Evolutionary conservation across 1,140 invertebrate species (phyloP), one percentile per base, ranked within the genome.

Genomic region (Brachionus manjavacas): DNA sequence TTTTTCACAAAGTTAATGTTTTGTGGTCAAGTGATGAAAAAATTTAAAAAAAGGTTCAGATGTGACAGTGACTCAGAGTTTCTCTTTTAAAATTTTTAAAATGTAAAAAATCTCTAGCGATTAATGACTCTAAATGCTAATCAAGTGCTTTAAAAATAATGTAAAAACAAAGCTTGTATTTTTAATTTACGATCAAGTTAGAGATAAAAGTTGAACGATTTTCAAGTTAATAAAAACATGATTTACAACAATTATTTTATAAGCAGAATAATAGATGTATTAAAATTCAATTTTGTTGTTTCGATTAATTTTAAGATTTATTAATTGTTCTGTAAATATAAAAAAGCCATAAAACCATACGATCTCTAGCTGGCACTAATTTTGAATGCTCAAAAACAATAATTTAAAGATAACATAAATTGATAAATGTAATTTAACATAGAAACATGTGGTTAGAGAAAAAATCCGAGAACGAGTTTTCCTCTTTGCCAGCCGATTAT

Each of bases 361-460:
- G 52, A 60, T 68, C 66, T 68, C 66, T 39, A 72, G 39, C 68
- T 72, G 68, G 68, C 35, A 72, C 68, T 72, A 41, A 41, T 41
- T 41, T 72, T 16, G 25, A 31, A 31, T 68, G 25, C n/a, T 68
- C 66, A 31, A 70, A 25, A 41, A 76, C 41, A 23, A 49, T 46
- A 28, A 49, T 49, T 76, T 49, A 25, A 11, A 76, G 72, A 76
- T 76, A 49, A 49, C 39, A 49, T 25, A 76, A 76, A 76, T 76
- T 49, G 72, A 76, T 76, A 76, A 76, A 76, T 76, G 72, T 76
- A 76, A 72, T 72, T 72, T 72, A 72, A 72, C 39, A 20, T 43
- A 8, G 14, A 76, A 76, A 76, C 72, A 76, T 76, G 72, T 76
- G 72, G 72, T 31, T 76, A n/a, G 23, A 49, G 41, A 28, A 49